Conservation (phyloP, 2,797 vertebrate genomes). For the Carcharodon carcharias region DNA sequence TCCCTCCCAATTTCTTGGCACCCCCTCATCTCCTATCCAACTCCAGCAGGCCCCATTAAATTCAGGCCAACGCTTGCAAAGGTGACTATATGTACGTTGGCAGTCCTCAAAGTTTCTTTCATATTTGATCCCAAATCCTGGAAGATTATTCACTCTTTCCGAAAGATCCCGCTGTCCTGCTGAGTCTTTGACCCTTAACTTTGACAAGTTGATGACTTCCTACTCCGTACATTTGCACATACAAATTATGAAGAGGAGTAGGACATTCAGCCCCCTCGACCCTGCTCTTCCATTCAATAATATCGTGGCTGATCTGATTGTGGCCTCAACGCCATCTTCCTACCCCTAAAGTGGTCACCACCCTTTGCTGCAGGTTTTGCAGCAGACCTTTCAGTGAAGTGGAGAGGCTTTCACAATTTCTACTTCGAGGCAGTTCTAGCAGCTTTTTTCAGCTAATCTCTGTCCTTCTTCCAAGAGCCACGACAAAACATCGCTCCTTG, state of each 20-base stretch:
- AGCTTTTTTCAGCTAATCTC: background rate
- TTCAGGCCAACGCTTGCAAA: background rate
- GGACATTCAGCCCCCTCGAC: too few relatives aligned
- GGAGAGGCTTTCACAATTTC: background rate
- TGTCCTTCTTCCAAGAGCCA: background rate
- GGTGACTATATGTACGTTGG: background rate
- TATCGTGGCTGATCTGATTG: too few relatives aligned
- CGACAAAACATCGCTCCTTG: background rate
- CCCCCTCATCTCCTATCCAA: too few relatives aligned
- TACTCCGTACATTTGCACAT: background rate
- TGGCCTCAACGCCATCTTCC: too few relatives aligned
- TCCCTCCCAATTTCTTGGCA: too few relatives aligned
- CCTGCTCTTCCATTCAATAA: too few relatives aligned
- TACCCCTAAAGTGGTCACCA: background rate
- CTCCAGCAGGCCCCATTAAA: too few relatives aligned
- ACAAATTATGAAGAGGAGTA: too few relatives aligned
- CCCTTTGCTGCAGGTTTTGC: background rate
- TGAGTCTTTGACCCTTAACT: background rate
- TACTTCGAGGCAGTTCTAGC: background rate
- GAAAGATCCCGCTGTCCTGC: background rate
- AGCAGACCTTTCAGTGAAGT: background rate
- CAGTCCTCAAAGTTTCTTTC: background rate
- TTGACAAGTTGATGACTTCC: background rate
- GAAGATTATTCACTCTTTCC: background rate
- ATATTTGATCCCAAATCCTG: background rate